Evolutionary conservation across 2,888 invertebrate species (phyloP), one percentile per base, ranked within the genome.

Genomic region (Mechanitis messenoides): DNA sequence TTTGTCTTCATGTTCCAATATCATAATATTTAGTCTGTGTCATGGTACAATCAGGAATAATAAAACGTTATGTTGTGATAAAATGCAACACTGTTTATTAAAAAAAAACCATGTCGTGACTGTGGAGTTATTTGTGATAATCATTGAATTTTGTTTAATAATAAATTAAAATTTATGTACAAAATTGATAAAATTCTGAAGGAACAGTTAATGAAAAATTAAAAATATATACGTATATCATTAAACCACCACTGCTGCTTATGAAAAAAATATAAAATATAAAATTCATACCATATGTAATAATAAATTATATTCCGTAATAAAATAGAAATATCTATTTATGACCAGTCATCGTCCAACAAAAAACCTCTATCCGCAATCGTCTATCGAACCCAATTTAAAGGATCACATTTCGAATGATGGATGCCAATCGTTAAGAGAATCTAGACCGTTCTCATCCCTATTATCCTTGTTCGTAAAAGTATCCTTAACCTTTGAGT

Each of bases 401-500:
- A 60, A 62, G 53, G 65, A 54, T 59, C 62, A 68, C 58, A 62
- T 66, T 59, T 61, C 60, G 42, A 64, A 60, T 71, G 72, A 70
- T 64, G 64, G 71, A 75, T 76, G 69, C 68, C 64, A 68, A 72
- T 74, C 76, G 74, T 76, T 74, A 75, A 67, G 59, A 55, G 68
- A 69, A 73, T 73, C 72, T 70, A 71, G 69, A 69, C 61, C 67
- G 58, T 64, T 58, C 65, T 65, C 62, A 64, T 66, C 69, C 62
- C 58, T 71, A 74, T 74, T 75, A 75, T 73, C 70, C 69, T 63
- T 58, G 66, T 60, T 64, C 68, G 63, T 71, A 68, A 69, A 66
- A 71, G 73, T 73, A 77, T 78, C 77, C 74, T 77, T 77, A 79
- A 77, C 80, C 78, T 78, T 71, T 70, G 70, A 75, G 74, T 69